phyloP scores from a whole-genome alignment of 23 tunicate species.

The Trididemnum miniatum region DNA sequence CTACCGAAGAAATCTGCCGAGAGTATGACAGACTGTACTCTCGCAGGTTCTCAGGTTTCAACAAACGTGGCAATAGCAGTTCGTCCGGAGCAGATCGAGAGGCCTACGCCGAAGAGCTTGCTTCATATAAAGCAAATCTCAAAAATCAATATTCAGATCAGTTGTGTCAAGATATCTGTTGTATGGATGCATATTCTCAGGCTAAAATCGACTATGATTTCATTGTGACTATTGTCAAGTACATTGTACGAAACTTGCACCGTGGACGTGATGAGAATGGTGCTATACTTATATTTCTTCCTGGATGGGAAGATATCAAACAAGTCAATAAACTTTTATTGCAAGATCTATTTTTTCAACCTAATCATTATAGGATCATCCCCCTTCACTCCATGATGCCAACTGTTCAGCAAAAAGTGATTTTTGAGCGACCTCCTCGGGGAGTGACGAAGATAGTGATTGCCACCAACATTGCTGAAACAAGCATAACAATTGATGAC shows the following conservation, averaged over 20 bases:
- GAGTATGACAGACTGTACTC: neutral
- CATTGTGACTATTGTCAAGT: constrained; percentile 49
- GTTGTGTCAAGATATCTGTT: constrained; percentile 33
- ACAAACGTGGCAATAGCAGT: neutral
- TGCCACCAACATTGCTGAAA: constrained; percentile 94
- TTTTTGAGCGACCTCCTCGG: constrained; percentile 72
- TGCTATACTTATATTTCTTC: constrained; percentile 73
- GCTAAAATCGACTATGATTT: constrained; percentile 45
- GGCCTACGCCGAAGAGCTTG: constrained; percentile 20
- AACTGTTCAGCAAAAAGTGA: constrained; percentile 62
- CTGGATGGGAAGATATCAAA: constrained; percentile 88
- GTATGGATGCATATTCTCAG: constrained; percentile 72
- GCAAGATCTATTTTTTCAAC: constrained; percentile 48
- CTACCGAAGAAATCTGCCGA: constrained; percentile 33
- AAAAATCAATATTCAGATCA: constrained; percentile 12
- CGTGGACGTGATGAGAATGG: constrained; percentile 7
- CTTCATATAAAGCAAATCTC: neutral
- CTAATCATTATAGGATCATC: constrained; percentile 43
- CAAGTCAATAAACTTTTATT: constrained; percentile 34
- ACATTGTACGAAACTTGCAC: constrained; percentile 18
- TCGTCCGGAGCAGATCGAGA: neutral
- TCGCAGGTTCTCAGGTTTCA: neutral
- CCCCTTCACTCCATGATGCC: constrained; percentile 94
- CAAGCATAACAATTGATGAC: constrained; percentile 89
- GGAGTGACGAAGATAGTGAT: constrained; percentile 89